Evolutionary conservation across 2,113 vertebrate genomes (phyloP).

Genomic region (Thunnus thynnus): DNA sequence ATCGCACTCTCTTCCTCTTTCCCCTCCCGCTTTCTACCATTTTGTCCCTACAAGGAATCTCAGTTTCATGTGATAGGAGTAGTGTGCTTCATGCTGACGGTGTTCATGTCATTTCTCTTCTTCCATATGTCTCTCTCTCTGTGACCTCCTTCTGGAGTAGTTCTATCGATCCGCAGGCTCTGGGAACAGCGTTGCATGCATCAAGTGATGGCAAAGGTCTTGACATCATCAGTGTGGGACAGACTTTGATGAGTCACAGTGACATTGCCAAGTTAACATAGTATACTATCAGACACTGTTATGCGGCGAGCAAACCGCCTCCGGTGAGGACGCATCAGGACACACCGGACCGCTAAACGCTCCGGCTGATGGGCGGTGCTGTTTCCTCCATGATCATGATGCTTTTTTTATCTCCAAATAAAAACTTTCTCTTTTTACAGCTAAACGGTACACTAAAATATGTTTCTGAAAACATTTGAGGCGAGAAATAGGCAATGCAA

Average conservation of each 20-base stretch:
- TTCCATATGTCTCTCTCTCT: conserved; percentile 1
- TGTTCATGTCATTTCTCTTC: neutral
- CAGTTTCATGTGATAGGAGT: neutral
- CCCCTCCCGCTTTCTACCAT: conserved; percentile 17
- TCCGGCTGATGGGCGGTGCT: too few relatives aligned
- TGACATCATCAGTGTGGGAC: conserved; percentile 26
- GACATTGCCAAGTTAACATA: too few relatives aligned
- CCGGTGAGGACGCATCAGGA: too few relatives aligned
- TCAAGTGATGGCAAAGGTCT: conserved; percentile 7
- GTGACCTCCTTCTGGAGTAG: conserved; percentile 30
- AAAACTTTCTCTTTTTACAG: too few relatives aligned
- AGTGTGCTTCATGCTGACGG: neutral
- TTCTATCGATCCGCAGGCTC: conserved; percentile 41
- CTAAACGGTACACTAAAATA: too few relatives aligned
- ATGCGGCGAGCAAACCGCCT: too few relatives aligned
- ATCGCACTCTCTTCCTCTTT: conserved; percentile 6
- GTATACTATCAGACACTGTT: too few relatives aligned
- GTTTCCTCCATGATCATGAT: too few relatives aligned
- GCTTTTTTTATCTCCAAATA: too few relatives aligned
- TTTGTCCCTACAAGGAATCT: conserved; percentile 30
- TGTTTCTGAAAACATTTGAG: too few relatives aligned
- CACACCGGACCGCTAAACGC: too few relatives aligned
- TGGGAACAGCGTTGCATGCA: neutral
- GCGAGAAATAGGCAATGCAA: too few relatives aligned
- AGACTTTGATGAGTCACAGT: neutral